Evolutionary conservation across 2,113 vertebrate genomes (phyloP).

Genomic region (Prionailurus viverrinus): DNA sequence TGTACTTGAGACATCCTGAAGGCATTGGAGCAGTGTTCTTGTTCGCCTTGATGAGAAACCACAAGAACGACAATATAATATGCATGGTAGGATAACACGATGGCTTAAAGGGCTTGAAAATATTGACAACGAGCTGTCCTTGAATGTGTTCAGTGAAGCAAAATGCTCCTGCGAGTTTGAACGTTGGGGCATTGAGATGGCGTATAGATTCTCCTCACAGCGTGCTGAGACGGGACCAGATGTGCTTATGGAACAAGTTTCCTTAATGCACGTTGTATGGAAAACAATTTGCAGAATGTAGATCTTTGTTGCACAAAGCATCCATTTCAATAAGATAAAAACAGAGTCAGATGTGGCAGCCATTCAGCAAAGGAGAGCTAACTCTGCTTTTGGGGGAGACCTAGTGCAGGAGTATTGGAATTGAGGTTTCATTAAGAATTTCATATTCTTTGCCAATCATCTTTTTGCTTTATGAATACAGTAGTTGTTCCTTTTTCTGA

Average conservation of each 20-base stretch:
- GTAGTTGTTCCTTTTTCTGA: background rate
- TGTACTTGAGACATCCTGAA: background rate
- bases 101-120: conserved; percentile 38
- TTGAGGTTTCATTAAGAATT: background rate
- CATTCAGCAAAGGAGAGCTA: background rate
- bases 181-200: background rate
- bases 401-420: background rate
- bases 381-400: background rate
- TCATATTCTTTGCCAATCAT: background rate
- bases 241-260: conserved; percentile 49
- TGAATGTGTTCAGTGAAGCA: background rate
- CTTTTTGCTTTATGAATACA: background rate
- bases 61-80: background rate
- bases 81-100: background rate
- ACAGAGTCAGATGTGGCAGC: background rate
- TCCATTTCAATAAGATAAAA: conserved; percentile 66
- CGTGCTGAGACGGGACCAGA: background rate
- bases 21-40: background rate
- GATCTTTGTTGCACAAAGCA: conserved; percentile 53
- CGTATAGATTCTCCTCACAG: background rate
- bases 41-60: background rate
- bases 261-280: background rate
- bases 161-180: background rate
- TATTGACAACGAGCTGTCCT: background rate
- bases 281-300: conserved; percentile 54